Evolutionary conservation across 92 coral and sea anemone genomes (phyloP), one percentile per base, ranked within the genome.

Genomic region (Parazoanthus swiftii): DNA sequence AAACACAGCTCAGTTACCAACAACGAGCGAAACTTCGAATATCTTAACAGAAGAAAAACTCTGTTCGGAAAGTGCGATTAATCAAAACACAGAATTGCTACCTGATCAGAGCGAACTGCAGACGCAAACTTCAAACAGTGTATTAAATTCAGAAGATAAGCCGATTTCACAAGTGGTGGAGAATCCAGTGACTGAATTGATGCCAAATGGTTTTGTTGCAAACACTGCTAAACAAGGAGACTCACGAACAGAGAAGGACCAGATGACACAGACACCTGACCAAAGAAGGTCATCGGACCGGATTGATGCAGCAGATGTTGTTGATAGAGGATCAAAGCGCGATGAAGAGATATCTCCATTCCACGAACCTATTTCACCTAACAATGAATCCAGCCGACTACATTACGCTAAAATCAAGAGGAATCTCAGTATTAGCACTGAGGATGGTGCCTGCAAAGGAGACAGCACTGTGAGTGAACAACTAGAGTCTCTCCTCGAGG

Each of bases 401-500:
- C 77, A 83, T 72, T 83, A 68, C 39, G 86, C 86, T 11, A 35
- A 73, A 38, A 83, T 83, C 66, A 83, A 83, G 77, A 83, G 86
- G 51, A 83, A 83, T 46, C 78, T 83, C 36, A 83, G 86, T 8
- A 83, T 68, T 42, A 72, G 63, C 78, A 14, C 65, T 25, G 66
- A 83, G 8, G 78, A 83, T 11, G 77, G 26, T 13, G 20, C 3
- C 56, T 8, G 5, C 50, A 68, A 68, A 5, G 76, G 44, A 44
- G 77, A 18, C 77, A 25, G 20, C 14, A 70, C 23, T 72, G 70
- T 63, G 5, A 23, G 6, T 63, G 77, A 77, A 13, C 66, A 67
- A 26, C 78, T 83, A 77, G 67, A 83, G 23, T 43, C 86, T 26
- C 38, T 83, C 13, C 78, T 83, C 25, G 86, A 83, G 36, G 86